Conservation (phyloP, 1,140 invertebrate genomes). For the Dreissena rostriformis region DNA sequence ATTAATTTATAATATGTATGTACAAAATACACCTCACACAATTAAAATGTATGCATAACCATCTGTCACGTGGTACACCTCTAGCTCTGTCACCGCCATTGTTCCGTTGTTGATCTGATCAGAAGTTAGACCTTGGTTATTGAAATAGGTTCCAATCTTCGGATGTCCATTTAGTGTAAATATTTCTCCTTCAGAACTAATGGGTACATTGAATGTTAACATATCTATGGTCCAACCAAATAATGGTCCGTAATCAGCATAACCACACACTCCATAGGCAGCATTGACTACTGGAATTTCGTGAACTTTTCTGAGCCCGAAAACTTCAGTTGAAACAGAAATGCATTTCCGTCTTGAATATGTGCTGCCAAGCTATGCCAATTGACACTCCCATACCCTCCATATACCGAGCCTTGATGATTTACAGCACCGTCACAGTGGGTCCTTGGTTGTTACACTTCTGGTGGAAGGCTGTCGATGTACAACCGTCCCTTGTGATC, state of each 20-base stretch:
- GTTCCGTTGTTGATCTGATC: constrained; percentile 26
- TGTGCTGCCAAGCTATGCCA: constrained; percentile 35
- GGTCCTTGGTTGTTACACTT: constrained; percentile 51
- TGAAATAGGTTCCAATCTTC: constrained; percentile 2
- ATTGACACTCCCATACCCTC: constrained; percentile 44
- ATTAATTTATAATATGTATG: no score
- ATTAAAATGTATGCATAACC: background rate
- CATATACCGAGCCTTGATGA: constrained; percentile 51
- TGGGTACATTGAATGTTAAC: constrained; percentile 6
- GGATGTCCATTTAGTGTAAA: constrained; percentile 11
- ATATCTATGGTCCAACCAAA: constrained; percentile 44
- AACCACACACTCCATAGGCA: constrained; percentile 12
- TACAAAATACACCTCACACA: no score
- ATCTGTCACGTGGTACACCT: constrained; percentile 49
- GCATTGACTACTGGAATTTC: constrained; percentile 39
- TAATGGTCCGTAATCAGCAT: background rate
- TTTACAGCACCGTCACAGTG: constrained; percentile 55
- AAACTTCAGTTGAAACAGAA: constrained; percentile 54
- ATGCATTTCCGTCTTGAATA: constrained; percentile 44
- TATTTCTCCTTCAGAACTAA: background rate
- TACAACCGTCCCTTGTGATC: constrained; percentile 40
- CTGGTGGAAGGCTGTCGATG: constrained; percentile 40
- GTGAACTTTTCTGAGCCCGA: background rate
- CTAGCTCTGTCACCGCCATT: constrained; percentile 36
- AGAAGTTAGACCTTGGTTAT: background rate